Evolutionary conservation across 2,113 vertebrate genomes (phyloP).

Genomic region (Atherinomorus stipes): DNA sequence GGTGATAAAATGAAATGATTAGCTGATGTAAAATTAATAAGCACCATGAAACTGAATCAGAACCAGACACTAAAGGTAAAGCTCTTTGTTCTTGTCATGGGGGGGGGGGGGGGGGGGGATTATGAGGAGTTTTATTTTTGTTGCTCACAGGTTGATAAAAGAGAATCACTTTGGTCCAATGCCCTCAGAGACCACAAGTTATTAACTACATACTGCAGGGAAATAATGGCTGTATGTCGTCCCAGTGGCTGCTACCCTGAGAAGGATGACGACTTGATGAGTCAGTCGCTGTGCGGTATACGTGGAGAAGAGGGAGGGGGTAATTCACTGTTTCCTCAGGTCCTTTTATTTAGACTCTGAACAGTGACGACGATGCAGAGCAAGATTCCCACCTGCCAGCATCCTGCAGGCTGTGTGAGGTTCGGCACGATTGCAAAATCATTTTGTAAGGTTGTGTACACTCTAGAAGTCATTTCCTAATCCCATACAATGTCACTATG

Average conservation of each 20-base stretch:
- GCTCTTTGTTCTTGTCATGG: no score
- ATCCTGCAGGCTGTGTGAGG: neutral
- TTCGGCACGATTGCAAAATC: neutral
- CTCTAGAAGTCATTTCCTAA: slow-evolving; percentile 10
- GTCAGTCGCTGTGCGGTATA: neutral
- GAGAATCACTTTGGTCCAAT: neutral
- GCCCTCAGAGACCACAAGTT: slow-evolving; percentile 14
- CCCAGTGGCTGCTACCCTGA: neutral
- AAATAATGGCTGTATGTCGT: slow-evolving; percentile 21
- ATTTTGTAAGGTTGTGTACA: neutral
- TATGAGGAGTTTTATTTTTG: neutral
- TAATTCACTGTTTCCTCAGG: neutral
- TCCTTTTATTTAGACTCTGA: slow-evolving; percentile 5
- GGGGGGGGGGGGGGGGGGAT: neutral
- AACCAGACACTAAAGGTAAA: neutral
- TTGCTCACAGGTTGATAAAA: neutral
- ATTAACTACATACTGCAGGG: slow-evolving; percentile 41
- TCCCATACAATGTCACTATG: slow-evolving; percentile 2
- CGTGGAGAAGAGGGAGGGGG: neutral
- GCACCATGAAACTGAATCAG: neutral
- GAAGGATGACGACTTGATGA: slow-evolving; percentile 8
- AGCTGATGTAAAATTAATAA: no score
- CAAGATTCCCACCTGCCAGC: slow-evolving; percentile 4
- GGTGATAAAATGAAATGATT: no score
- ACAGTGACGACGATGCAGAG: neutral